A percentile compares a stretch with the other conserved stretches of the same genome.
These are phyloP conservation scores for Saguinus imperator DNA, from an alignment of 2,113 vertebrate genomes.

Conservation along the genomic window DNA sequence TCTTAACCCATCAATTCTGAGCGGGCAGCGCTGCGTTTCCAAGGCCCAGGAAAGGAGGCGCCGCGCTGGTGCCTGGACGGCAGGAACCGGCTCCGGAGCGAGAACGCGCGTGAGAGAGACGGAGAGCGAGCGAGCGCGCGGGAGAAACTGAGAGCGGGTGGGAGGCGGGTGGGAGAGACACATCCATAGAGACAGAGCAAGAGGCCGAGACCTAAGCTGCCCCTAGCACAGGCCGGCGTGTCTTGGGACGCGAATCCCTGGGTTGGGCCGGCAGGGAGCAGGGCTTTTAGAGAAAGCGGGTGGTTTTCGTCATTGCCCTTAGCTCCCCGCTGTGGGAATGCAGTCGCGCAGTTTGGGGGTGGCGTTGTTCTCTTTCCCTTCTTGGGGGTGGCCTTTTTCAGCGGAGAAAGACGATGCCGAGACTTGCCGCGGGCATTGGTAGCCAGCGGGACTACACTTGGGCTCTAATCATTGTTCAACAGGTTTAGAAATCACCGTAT, in stretches of 20 bases:
- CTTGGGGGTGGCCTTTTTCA: background rate
- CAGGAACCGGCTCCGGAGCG: background rate
- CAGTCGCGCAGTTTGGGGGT: background rate
- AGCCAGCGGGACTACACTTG: background rate
- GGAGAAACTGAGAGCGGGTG: background rate
- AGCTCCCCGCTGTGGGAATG: background rate
- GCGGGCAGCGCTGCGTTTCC: background rate
- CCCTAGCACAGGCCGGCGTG: background rate
- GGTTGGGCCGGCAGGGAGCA: background rate
- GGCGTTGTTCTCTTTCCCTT: background rate
- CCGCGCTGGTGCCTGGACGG: background rate
- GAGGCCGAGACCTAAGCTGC: too few relatives aligned
- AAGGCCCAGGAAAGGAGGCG: background rate
- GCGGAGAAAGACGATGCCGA: too few relatives aligned
- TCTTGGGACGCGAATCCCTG: background rate
- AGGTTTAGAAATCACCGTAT: background rate
- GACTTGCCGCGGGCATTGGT: background rate
- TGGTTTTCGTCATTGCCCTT: background rate
- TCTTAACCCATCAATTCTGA: background rate
- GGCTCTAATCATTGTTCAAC: background rate
- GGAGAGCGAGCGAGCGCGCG: background rate
- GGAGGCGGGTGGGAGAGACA: background rate
- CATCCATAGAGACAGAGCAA: background rate
- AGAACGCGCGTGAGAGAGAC: background rate
- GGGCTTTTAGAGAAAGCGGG: background rate